Percentiles rank a stretch among this genome's conserved stretches.
Conservation (phyloP, 2,113 vertebrate species). For the Crotophaga sulcirostris region DNA sequence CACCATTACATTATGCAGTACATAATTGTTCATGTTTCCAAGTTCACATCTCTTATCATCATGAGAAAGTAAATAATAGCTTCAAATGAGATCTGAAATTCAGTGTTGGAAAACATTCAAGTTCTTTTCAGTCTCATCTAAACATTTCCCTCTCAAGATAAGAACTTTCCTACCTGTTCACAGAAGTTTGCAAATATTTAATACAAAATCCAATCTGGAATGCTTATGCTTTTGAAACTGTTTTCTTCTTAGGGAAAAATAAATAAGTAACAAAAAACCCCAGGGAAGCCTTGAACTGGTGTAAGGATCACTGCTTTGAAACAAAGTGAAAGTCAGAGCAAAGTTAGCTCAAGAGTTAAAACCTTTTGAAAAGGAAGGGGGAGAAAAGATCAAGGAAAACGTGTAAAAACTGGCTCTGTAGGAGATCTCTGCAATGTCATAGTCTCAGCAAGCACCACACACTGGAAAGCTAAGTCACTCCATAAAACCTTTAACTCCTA, state of each 20-base stretch:
- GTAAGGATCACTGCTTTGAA: neutral
- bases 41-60: neutral
- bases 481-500: neutral
- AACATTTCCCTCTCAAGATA: constrained; percentile 44
- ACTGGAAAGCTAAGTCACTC: neutral
- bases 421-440: neutral
- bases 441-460: neutral
- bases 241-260: neutral
- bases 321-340: neutral
- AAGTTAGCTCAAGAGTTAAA: neutral
- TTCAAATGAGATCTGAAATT: constrained; percentile 2
- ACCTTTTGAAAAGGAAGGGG: neutral
- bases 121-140: neutral
- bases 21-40: neutral
- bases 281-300: neutral
- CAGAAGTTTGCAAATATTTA: constrained; percentile 28
- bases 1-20: neutral
- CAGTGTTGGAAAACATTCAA: constrained; percentile 35
- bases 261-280: no score
- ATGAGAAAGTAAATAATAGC: constrained; percentile 27
- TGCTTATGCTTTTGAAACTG: neutral
- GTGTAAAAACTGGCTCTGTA: neutral
- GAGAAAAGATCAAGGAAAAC: neutral
- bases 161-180: neutral
- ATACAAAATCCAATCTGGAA: constrained; percentile 6